These are phyloP conservation scores for Subacronicta megacephala DNA, from an alignment of 2,888 invertebrate genomes.

Conservation along the genomic window DNA sequence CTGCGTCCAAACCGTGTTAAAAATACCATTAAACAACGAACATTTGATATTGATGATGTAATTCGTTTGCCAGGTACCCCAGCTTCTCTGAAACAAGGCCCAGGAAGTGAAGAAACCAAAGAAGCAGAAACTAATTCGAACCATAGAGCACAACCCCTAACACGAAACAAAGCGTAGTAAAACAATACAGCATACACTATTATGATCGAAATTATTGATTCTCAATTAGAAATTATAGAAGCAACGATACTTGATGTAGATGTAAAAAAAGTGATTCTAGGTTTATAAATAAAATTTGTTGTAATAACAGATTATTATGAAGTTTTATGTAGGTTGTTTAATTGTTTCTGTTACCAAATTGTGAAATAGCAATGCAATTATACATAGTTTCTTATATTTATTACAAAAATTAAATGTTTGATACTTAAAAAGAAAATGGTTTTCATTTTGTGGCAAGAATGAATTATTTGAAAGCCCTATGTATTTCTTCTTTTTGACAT, in stretches of 20 bases:
- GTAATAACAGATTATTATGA: constrained; percentile 1
- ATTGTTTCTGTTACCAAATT: constrained; percentile 51
- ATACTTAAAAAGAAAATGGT: constrained; percentile 2
- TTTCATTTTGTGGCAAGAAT: not conserved
- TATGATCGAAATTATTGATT: constrained; percentile 21
- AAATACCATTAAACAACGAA: too few species aligned
- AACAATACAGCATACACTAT: constrained; percentile 19
- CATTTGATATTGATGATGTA: not conserved
- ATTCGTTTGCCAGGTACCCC: constrained; percentile 17
- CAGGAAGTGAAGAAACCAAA: constrained; percentile 40
- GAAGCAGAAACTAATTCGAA: constrained; percentile 44
- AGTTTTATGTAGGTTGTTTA: constrained; percentile 7
- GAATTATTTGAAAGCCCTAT: too few species aligned
- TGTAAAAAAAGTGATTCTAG: constrained; percentile 31
- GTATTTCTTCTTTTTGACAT: too few species aligned
- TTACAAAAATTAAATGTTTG: constrained; percentile 46
- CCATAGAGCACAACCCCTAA: constrained; percentile 33
- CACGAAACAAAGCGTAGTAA: constrained; percentile 48
- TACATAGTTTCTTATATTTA: constrained; percentile 49
- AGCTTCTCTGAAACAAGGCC: constrained; percentile 42
- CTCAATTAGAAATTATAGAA: constrained; percentile 20
- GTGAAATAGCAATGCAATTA: constrained; percentile 40
- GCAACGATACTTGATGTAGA: constrained; percentile 24
- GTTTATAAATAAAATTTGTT: constrained; percentile 18
- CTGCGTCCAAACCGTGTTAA: too few species aligned